Evolutionary conservation across 2,113 vertebrate genomes (phyloP).

Genomic region (Phylloscopus trochilus): DNA sequence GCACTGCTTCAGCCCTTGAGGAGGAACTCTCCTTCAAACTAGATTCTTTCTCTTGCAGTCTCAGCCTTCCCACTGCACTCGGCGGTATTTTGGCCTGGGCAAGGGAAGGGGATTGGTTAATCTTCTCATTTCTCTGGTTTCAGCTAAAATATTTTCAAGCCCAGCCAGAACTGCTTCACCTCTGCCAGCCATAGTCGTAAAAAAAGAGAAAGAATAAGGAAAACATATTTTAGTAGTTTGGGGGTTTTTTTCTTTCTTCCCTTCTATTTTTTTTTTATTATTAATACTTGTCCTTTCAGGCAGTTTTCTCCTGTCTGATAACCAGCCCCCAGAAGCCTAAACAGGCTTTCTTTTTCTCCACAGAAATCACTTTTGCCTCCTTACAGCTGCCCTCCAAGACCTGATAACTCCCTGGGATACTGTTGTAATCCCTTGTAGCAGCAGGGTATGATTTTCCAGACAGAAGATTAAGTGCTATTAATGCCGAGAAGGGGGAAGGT

Average conservation of each 20-base stretch:
- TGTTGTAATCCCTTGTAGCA: not conserved
- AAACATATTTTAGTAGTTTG: not conserved
- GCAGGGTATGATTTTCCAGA: conserved; percentile 16
- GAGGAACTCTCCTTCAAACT: not conserved
- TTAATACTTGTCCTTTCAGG: not conserved
- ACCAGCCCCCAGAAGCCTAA: not conserved
- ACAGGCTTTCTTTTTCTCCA: not conserved
- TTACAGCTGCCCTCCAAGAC: not conserved
- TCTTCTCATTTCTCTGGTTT: not conserved
- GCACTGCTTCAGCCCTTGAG: not conserved
- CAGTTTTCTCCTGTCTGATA: not conserved
- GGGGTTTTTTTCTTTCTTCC: not conserved
- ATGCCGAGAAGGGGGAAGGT: not conserved
- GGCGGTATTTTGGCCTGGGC: not conserved
- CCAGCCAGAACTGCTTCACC: not conserved
- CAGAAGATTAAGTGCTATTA: conserved; percentile 8
- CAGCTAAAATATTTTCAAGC: conserved; percentile 8
- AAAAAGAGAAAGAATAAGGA: not conserved
- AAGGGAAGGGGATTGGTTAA: not conserved
- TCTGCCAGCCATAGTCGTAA: not conserved
- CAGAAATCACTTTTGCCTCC: not conserved
- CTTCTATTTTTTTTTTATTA: not conserved
- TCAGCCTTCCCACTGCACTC: not conserved
- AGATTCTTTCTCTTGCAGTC: not conserved
- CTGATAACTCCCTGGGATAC: not conserved